Conservation (phyloP, 2,797 vertebrate species). For the Telmatherina bonti region DNA sequence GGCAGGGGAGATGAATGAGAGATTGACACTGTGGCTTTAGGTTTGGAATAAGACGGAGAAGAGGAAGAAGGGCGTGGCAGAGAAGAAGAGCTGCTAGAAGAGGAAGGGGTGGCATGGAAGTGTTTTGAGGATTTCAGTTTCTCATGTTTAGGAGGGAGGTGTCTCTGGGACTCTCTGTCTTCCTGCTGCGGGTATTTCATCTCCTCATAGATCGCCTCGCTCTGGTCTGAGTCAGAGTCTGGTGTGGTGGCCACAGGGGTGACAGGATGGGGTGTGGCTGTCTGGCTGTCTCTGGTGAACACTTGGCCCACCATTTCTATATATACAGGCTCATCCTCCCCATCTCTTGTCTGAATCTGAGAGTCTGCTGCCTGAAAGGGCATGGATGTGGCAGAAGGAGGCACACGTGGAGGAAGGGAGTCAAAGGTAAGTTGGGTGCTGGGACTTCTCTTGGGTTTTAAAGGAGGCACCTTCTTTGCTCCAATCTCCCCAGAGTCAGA, state of each 20-base stretch:
- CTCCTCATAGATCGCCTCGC: conserved; percentile 95
- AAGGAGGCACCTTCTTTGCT: conserved; percentile 88
- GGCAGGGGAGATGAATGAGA: conserved; percentile 84
- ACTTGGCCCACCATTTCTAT: conserved; percentile 95
- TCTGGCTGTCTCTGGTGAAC: conserved; percentile 85
- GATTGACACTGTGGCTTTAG: conserved; percentile 82
- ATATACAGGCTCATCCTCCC: conserved; percentile 92
- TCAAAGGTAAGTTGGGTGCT: conserved; percentile 90
- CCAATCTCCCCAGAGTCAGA: conserved; percentile 82
- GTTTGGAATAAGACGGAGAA: conserved; percentile 84
- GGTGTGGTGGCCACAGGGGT: conserved; percentile 83
- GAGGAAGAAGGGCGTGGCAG: conserved; percentile 79
- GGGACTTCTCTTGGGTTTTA: conserved; percentile 92
- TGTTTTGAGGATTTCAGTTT: conserved; percentile 82
- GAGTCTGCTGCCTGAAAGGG: conserved; percentile 81
- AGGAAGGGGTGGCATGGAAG: conserved; percentile 74
- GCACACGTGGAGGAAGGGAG: conserved; percentile 77
- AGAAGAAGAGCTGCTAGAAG: conserved; percentile 74
- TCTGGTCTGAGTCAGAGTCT: conserved; percentile 92
- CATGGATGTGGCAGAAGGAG: conserved; percentile 76
- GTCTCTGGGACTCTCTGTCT: conserved; percentile 79
- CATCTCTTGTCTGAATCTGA: conserved; percentile 69
- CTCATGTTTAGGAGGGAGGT: conserved; percentile 78
- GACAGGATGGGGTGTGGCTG: conserved; percentile 79
- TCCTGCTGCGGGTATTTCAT: conserved; percentile 92